A percentile compares a stretch with the other conserved stretches of the same genome.
phyloP scores from a whole-genome alignment of 2,113 vertebrate genomes.

The Turdus rufiventris region DNA sequence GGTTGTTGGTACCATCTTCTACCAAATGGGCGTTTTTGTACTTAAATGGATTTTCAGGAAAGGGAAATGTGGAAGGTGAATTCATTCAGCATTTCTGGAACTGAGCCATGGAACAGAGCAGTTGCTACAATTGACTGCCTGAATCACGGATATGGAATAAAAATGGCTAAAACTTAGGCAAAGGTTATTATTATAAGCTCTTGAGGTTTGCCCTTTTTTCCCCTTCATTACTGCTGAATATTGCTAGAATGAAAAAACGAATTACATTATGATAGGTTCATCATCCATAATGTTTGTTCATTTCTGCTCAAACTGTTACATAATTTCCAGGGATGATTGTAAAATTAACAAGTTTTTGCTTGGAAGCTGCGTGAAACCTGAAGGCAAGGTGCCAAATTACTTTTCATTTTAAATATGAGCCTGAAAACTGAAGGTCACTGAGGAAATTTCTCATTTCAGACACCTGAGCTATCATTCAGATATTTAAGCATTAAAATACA shows the following conservation, averaged over 20 bases:
- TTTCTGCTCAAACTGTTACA: conserved; percentile 39
- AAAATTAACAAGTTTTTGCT: conserved; percentile 46
- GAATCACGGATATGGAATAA: neutral
- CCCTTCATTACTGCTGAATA: conserved; percentile 25
- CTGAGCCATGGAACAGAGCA: neutral
- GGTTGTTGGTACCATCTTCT: neutral
- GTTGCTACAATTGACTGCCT: neutral
- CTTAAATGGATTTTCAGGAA: conserved; percentile 4
- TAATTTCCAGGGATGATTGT: conserved; percentile 48
- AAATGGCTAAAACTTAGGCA: conserved; percentile 30
- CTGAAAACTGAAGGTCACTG: conserved; percentile 39
- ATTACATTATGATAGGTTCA: conserved; percentile 43
- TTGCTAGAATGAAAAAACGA: conserved; percentile 14
- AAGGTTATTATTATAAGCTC: conserved; percentile 35
- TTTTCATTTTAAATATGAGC: neutral
- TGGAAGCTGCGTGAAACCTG: neutral
- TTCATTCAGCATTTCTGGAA: neutral
- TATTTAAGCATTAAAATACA: neutral
- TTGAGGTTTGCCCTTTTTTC: conserved; percentile 34
- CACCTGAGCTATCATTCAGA: neutral
- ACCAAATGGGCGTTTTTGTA: neutral
- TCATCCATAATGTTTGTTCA: conserved; percentile 46
- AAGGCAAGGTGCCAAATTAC: conserved; percentile 13
- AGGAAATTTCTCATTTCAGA: neutral
- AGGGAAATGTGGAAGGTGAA: neutral